Evolutionary conservation across 2,113 vertebrate genomes (phyloP).

Genomic region (Microcebus griseorufus): DNA sequence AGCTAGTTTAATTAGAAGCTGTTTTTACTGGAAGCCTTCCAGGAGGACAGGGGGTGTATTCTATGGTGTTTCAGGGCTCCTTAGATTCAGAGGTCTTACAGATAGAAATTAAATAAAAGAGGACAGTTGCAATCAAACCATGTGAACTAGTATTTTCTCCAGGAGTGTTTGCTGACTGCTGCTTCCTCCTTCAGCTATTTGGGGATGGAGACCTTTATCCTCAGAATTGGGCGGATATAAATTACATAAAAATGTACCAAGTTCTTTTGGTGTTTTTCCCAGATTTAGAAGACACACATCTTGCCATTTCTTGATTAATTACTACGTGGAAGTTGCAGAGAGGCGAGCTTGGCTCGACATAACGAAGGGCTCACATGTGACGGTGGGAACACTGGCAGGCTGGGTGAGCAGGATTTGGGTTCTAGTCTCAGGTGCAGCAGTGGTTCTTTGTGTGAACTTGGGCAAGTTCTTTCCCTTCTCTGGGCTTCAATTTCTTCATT

Average conservation of each 20-base stretch:
- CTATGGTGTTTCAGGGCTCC: slow-evolving; percentile 68
- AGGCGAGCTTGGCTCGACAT: slow-evolving; percentile 10
- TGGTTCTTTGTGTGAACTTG: neutral
- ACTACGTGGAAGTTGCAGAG: slow-evolving; percentile 37
- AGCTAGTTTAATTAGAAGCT: slow-evolving; percentile 80
- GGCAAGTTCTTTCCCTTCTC: neutral
- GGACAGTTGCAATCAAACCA: neutral
- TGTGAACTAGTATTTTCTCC: neutral
- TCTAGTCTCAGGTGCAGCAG: neutral
- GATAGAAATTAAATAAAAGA: slow-evolving; percentile 68
- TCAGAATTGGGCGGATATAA: slow-evolving; percentile 51
- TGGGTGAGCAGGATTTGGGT: neutral
- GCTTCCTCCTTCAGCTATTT: neutral
- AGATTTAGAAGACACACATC: slow-evolving; percentile 70
- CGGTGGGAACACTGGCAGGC: neutral
- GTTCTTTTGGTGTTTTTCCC: slow-evolving; percentile 63
- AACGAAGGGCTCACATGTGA: neutral
- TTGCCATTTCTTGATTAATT: slow-evolving; percentile 71
- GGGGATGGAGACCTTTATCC: slow-evolving; percentile 47
- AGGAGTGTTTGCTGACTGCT: neutral
- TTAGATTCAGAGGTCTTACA: slow-evolving; percentile 63
- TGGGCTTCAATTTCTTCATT: neutral
- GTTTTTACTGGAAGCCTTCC: slow-evolving; percentile 78
- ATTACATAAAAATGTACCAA: slow-evolving; percentile 44
- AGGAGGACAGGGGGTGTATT: slow-evolving; percentile 79